Base-by-base conservation (phyloP, 2,888 invertebrate genomes). In the Tiliacea aurago region DNA sequence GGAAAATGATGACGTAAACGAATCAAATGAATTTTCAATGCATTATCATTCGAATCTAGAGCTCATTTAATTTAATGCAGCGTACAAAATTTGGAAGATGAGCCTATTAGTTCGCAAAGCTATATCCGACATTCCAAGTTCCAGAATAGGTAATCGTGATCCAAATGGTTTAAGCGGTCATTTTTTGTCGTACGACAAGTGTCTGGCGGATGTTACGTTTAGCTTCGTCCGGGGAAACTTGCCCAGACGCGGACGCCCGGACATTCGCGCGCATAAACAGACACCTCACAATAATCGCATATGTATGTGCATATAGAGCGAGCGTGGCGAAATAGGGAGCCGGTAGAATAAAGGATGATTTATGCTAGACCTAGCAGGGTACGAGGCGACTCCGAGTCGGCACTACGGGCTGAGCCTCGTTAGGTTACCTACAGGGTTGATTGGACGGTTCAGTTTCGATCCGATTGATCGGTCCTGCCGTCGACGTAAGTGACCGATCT, bases 161-260 rank as follows among this genome's bases (percentile, higher is more conserved):
- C 33, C 9, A 76, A 76, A 47, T 68, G 13, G 53, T 81, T 77
- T 15, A 83, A 41, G 28, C 79, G 71, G 72, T 75, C 45, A 70
- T 73, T 84, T 84, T 74, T 77, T 86, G 72, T 58, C 73, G 71
- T 58, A 71, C 62, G 70, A 68, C 71, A 64, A 49, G 53, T 72
- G 73, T 70, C 53, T 69, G 37, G 70, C 86, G 85, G 86, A 85
- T 62, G 75, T 86, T 86, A 82, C 87, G 76, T 70, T 82, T 69
- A 59, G 47, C 67, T 61, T 70, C 78, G 71, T 84, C 87, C 85
- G 87, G 85, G 85, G 83, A 85, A 85, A 86, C 87, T 82, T 66
- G 72, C 76, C 51, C 74, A 81, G 81, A 66, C 76, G 11, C 64
- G 56, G 62, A 45, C 68, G 86, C 62, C 72, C 85, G 85, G 87